These are phyloP conservation scores for Galeruca laticollis DNA, from an alignment of 2,888 invertebrate species.

Conservation along the genomic window DNA sequence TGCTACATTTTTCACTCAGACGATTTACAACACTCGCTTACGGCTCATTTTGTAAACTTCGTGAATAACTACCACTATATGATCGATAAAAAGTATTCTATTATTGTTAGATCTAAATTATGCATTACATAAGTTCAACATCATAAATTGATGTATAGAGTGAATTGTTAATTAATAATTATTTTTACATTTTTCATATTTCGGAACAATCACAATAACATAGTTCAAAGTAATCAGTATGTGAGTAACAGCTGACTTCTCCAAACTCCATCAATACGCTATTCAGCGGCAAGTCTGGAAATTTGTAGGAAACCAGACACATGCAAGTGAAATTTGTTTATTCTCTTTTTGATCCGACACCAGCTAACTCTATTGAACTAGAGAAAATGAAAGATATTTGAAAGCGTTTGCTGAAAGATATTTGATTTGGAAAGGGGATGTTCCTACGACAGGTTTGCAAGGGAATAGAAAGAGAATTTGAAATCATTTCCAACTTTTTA, in stretches of 20 bases:
- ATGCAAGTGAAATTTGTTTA: slow-evolving; percentile 11
- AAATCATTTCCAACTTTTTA: background rate
- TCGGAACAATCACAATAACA: background rate
- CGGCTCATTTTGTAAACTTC: no score
- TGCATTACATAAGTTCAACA: no score
- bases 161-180: no score
- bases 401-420: slow-evolving; percentile 11
- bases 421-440: slow-evolving; percentile 2
- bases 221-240: background rate
- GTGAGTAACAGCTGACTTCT: background rate
- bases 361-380: slow-evolving; percentile 10
- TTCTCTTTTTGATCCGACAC: slow-evolving; percentile 11
- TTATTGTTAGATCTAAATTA: no score
- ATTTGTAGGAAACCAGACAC: background rate
- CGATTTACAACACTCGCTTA: no score
- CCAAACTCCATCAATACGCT: background rate
- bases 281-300: background rate
- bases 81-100: no score
- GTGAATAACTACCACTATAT: no score
- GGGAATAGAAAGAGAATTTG: background rate
- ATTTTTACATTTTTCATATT: no score
- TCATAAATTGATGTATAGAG: no score
- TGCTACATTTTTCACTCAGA: no score
- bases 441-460: background rate
- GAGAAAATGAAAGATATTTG: slow-evolving; percentile 1